Percentiles rank a stretch among this genome's conserved stretches.
phyloP scores from a whole-genome alignment of 2,797 vertebrate species.

The Notolepis coatsorum region DNA sequence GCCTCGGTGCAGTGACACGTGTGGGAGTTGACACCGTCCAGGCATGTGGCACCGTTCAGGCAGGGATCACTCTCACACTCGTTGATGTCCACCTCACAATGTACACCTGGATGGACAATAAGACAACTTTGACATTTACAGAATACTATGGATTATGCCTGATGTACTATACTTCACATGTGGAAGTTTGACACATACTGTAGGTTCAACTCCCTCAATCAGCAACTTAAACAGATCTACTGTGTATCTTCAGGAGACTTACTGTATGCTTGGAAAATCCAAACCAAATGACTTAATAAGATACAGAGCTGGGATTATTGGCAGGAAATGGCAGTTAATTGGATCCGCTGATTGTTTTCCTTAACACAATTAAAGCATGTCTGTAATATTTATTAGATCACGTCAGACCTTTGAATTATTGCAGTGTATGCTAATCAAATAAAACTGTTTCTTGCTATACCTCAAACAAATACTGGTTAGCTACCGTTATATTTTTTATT shows the following conservation, averaged over 20 bases:
- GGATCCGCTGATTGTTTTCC: conserved; percentile 1
- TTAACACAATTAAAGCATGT: conserved; percentile 25
- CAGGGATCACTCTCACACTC: conserved; percentile 92
- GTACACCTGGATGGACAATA: conserved; percentile 86
- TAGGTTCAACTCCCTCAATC: not conserved
- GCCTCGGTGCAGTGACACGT: conserved; percentile 83
- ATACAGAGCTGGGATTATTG: conserved; percentile 13
- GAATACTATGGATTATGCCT: too few species aligned
- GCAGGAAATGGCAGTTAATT: conserved; percentile 25
- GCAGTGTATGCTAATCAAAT: not conserved
- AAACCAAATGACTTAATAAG: conserved; percentile 2
- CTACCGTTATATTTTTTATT: too few species aligned
- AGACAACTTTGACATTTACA: too few species aligned
- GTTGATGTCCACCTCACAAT: conserved; percentile 89
- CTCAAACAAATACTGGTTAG: not conserved
- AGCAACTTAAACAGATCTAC: not conserved
- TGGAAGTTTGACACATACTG: too few species aligned
- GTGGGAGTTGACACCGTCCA: conserved; percentile 86
- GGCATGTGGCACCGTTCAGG: conserved; percentile 87
- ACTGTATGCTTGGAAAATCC: not conserved
- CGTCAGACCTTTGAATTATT: conserved; percentile 10
- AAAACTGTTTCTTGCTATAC: not conserved
- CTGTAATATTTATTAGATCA: conserved; percentile 16
- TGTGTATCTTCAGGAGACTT: not conserved
- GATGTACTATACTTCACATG: too few species aligned